These are phyloP conservation scores for Drosophila ohnishii DNA, from an alignment of 1,140 invertebrate genomes.

Conservation along the genomic window DNA sequence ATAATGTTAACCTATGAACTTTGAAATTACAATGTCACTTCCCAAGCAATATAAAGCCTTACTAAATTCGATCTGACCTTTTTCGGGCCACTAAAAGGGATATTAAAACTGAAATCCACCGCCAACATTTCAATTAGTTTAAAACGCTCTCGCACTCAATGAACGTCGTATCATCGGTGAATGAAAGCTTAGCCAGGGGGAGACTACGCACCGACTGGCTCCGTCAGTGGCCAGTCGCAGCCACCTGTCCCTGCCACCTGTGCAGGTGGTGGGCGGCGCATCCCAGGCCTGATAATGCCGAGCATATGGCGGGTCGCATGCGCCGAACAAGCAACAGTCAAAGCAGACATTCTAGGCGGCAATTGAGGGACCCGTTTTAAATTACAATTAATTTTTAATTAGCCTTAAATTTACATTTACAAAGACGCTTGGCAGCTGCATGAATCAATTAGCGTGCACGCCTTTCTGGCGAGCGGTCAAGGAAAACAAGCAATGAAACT, in stretches of 20 bases:
- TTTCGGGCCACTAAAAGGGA: neutral
- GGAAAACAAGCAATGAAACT: conserved; percentile 17
- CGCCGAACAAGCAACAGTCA: conserved; percentile 14
- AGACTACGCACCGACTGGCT: neutral
- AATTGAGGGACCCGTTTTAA: conserved; percentile 47
- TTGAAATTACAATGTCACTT: conserved; percentile 12
- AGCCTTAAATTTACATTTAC: conserved; percentile 56
- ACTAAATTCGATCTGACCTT: conserved; percentile 23
- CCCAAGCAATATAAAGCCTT: conserved; percentile 9
- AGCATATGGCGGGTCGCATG: conserved; percentile 67
- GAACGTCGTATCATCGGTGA: conserved; percentile 19
- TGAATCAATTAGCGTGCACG: conserved; percentile 53
- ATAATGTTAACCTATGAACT: neutral
- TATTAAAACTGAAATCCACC: conserved; percentile 25
- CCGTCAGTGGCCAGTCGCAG: conserved; percentile 19
- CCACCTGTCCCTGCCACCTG: conserved; percentile 33
- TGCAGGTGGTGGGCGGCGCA: conserved; percentile 25
- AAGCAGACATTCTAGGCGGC: conserved; percentile 28
- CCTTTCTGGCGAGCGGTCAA: conserved; percentile 16
- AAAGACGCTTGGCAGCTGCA: conserved; percentile 35
- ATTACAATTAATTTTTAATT: conserved; percentile 76
- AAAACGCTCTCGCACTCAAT: conserved; percentile 29
- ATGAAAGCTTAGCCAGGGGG: conserved; percentile 23
- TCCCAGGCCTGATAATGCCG: conserved; percentile 19
- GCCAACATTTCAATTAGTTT: conserved; percentile 39